Evolutionary conservation across 2,797 vertebrate species (phyloP).

Genomic region (Cyclura pinguis): DNA sequence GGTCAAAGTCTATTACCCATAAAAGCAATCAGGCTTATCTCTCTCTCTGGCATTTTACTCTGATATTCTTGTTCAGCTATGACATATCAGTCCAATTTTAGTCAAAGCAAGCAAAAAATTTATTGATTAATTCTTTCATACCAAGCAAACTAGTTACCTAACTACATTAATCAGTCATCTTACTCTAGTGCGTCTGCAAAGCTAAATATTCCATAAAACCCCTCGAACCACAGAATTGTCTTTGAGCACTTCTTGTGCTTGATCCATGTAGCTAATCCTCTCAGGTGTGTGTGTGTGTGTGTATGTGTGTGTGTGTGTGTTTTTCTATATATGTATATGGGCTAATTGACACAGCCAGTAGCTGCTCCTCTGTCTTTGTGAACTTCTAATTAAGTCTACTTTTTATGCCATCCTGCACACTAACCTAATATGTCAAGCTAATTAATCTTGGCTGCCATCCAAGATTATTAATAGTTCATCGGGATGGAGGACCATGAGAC

Average conservation of each 20-base stretch:
- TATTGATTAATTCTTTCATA: conserved; percentile 3
- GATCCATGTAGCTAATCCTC: background rate
- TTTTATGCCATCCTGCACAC: background rate
- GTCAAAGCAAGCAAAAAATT: background rate
- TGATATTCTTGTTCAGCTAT: background rate
- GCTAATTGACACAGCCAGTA: background rate
- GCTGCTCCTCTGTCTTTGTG: background rate
- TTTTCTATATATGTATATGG: background rate
- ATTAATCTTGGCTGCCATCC: conserved; percentile 1
- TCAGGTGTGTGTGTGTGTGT: background rate
- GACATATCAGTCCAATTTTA: background rate
- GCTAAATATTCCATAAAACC: background rate
- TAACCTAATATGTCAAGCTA: background rate
- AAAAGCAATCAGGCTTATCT: background rate
- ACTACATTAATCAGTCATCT: background rate
- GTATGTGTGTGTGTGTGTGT: no score
- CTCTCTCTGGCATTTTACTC: background rate
- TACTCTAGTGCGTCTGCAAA: background rate
- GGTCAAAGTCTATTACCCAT: background rate
- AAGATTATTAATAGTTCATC: background rate
- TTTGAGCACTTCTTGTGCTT: background rate
- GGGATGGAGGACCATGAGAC: background rate
- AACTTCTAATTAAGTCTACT: conserved; percentile 2
- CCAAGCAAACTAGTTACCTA: background rate
- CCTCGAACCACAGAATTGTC: background rate